Conservation (phyloP, 30 jellyfish, hydroid and myxozoan genomes). For the Aurelia aurita region DNA sequence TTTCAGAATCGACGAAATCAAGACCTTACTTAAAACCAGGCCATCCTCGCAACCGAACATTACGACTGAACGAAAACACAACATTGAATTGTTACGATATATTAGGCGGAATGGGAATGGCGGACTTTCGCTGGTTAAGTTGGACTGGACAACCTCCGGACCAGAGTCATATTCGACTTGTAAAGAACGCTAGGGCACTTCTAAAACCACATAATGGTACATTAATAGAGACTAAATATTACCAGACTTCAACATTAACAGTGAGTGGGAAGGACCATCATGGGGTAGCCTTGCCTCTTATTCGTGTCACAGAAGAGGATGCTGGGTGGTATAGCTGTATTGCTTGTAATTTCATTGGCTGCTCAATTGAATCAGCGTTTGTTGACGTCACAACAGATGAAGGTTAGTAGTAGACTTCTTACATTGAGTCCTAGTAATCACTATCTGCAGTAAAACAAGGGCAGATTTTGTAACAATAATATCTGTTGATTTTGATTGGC, state of each 20-base stretch:
- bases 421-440: too few relatives aligned
- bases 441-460: too few relatives aligned
- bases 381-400: constrained; percentile 29
- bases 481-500: too few relatives aligned
- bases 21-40: constrained; percentile 84
- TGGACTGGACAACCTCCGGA: constrained; percentile 80
- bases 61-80: constrained; percentile 44
- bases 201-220: constrained; percentile 47
- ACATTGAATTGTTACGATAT: constrained; percentile 85
- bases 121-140: constrained; percentile 91
- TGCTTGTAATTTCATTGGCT: constrained; percentile 90
- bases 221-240: constrained; percentile 42
- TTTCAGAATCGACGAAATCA: constrained; percentile 71
- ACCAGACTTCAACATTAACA: constrained; percentile 30
- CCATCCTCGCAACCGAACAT: constrained; percentile 65
- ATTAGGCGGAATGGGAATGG: constrained; percentile 76
- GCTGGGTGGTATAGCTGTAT: constrained; percentile 93
- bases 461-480: too few relatives aligned
- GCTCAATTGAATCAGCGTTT: constrained; percentile 67
- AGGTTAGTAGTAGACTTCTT: constrained; percentile 28
- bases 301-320: constrained; percentile 58
- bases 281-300: constrained; percentile 81
- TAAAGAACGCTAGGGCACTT: constrained; percentile 30
- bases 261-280: constrained; percentile 32
- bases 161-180: constrained; percentile 9